Evolutionary conservation across 2,888 invertebrate species (phyloP).

Genomic region (Biston stratarius): DNA sequence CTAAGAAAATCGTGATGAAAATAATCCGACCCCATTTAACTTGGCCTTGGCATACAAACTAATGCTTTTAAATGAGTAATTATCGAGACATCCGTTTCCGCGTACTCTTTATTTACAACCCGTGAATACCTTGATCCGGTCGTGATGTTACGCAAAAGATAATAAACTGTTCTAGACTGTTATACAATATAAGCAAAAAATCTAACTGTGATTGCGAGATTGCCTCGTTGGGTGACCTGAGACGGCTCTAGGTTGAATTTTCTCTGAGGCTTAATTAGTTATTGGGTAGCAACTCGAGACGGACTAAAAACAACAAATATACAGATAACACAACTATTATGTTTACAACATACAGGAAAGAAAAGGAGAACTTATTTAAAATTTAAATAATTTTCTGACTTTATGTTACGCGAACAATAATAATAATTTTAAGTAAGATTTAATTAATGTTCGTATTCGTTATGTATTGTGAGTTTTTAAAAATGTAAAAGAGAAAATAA

Average conservation of each 20-base stretch:
- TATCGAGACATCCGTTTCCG: slow-evolving; percentile 29
- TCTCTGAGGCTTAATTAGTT: slow-evolving; percentile 7
- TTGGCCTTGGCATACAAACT: slow-evolving; percentile 25
- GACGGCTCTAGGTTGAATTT: slow-evolving; percentile 19
- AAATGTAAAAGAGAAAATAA: too few relatives aligned
- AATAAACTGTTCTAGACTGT: slow-evolving; percentile 24
- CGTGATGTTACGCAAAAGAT: slow-evolving; percentile 29
- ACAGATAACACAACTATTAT: too few relatives aligned
- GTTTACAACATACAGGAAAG: too few relatives aligned
- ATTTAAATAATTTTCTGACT: too few relatives aligned
- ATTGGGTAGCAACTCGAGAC: neutral
- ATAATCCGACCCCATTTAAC: slow-evolving; percentile 10
- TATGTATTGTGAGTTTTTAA: too few relatives aligned
- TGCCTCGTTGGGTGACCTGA: slow-evolving; percentile 22
- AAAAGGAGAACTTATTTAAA: too few relatives aligned
- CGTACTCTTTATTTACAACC: slow-evolving; percentile 26
- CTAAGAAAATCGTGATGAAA: neutral
- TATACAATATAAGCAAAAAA: slow-evolving; percentile 21
- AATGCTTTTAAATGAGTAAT: slow-evolving; percentile 25
- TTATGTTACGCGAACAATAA: too few relatives aligned
- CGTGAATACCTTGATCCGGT: slow-evolving; percentile 29
- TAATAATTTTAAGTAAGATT: too few relatives aligned
- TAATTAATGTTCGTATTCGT: too few relatives aligned
- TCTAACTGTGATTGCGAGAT: slow-evolving; percentile 15
- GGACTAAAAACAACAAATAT: too few relatives aligned